Evolutionary conservation across 2,797 vertebrate species (phyloP).

Genomic region (Scleropages formosus): DNA sequence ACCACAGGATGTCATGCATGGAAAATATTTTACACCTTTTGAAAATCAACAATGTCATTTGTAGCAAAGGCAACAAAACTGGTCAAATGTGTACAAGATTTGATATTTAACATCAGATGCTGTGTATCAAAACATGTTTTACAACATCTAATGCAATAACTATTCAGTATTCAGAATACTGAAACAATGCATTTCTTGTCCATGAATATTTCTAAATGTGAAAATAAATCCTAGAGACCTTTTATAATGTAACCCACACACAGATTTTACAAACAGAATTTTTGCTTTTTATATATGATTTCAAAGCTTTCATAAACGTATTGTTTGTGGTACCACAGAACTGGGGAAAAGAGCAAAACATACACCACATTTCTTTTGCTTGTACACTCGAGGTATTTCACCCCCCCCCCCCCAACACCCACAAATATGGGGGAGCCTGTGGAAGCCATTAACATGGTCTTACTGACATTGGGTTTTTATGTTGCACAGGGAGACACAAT

Average conservation of each 20-base stretch:
- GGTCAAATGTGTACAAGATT: conserved; percentile 70
- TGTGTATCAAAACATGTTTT: conserved; percentile 18
- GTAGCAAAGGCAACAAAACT: conserved; percentile 62
- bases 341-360: background rate
- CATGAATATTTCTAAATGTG: conserved; percentile 7
- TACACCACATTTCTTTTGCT: background rate
- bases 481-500: background rate
- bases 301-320: conserved; percentile 15
- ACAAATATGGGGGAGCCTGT: background rate
- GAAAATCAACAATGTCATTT: conserved; percentile 28
- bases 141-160: conserved; percentile 9
- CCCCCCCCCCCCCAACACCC: background rate
- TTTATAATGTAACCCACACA: background rate
- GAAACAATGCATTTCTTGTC: conserved; percentile 22
- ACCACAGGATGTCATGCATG: conserved; percentile 39
- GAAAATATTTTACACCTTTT: conserved; percentile 55
- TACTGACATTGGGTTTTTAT: conserved; percentile 21
- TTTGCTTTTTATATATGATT: conserved; percentile 19
- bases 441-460: conserved; percentile 19
- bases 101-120: conserved; percentile 73
- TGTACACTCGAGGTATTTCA: conserved; percentile 2
- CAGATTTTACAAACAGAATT: conserved; percentile 6
- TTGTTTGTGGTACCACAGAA: conserved; percentile 12
- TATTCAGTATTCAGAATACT: conserved; percentile 16
- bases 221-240: background rate